Evolutionary conservation across 1,140 invertebrate genomes (phyloP).

Genomic region (Chrysopa pallens): DNA sequence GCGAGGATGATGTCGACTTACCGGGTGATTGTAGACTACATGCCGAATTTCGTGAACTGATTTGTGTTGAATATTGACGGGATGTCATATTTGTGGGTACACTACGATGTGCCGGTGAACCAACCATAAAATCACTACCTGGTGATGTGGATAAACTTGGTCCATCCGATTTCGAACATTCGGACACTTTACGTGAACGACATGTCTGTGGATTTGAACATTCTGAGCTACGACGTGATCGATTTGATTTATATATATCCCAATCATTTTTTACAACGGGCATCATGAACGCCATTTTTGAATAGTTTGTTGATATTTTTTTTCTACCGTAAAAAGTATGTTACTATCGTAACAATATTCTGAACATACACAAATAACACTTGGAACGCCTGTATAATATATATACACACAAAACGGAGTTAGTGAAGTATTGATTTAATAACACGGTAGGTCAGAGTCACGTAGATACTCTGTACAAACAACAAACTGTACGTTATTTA

Average conservation of each 20-base stretch:
- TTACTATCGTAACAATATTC: no score
- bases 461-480: no score
- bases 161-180: constrained; percentile 56
- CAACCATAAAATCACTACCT: constrained; percentile 39
- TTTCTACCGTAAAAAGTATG: no score
- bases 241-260: constrained; percentile 74
- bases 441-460: no score
- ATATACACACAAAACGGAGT: no score
- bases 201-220: constrained; percentile 42
- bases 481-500: no score
- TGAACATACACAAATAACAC: no score
- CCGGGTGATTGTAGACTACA: constrained; percentile 32
- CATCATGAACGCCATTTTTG: constrained; percentile 79
- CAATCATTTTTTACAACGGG: constrained; percentile 83
- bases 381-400: no score
- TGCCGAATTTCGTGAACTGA: constrained; percentile 36
- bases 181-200: constrained; percentile 57
- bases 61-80: constrained; percentile 38
- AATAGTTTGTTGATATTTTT: no score
- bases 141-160: constrained; percentile 51
- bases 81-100: constrained; percentile 34
- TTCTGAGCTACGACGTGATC: constrained; percentile 51
- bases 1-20: constrained; percentile 32
- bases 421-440: no score
- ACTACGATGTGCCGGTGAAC: constrained; percentile 40